These are phyloP conservation scores for Lasioglossum leucozonium DNA, from an alignment of 2,888 invertebrate genomes.

Conservation along the genomic window DNA sequence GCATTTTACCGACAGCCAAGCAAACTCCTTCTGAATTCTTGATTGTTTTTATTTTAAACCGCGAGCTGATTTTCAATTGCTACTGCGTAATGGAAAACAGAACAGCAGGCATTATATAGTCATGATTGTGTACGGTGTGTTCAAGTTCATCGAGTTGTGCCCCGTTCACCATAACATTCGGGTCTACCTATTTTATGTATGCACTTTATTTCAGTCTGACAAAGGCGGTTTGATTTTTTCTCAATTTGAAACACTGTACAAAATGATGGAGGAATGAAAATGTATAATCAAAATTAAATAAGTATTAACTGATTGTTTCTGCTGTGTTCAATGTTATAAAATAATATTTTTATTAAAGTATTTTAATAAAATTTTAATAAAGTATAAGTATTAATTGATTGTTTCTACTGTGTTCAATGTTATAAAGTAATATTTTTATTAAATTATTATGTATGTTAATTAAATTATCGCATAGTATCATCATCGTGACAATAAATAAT, in stretches of 20 bases:
- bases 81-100: slow-evolving; percentile 45
- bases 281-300: slow-evolving; percentile 23
- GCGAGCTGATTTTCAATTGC: slow-evolving; percentile 25
- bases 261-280: slow-evolving; percentile 27
- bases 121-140: slow-evolving; percentile 43
- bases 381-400: background rate
- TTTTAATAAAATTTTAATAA: too few relatives aligned
- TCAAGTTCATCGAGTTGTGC: slow-evolving; percentile 34
- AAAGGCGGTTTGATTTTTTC: slow-evolving; percentile 32
- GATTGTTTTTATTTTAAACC: slow-evolving; percentile 45
- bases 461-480: too few relatives aligned
- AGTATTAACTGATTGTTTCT: background rate
- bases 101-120: slow-evolving; percentile 43
- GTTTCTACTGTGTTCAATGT: too few relatives aligned
- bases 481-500: too few relatives aligned
- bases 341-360: too few relatives aligned
- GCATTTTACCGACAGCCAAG: background rate
- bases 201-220: slow-evolving; percentile 35
- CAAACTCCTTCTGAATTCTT: slow-evolving; percentile 36
- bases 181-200: slow-evolving; percentile 31
- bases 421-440: too few relatives aligned
- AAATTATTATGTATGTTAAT: too few relatives aligned
- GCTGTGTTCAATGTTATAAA: too few relatives aligned
- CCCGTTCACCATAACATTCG: slow-evolving; percentile 36
- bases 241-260: slow-evolving; percentile 34